Evolutionary conservation across 2,113 vertebrate genomes (phyloP).

Genomic region (Cavia porcellus): DNA sequence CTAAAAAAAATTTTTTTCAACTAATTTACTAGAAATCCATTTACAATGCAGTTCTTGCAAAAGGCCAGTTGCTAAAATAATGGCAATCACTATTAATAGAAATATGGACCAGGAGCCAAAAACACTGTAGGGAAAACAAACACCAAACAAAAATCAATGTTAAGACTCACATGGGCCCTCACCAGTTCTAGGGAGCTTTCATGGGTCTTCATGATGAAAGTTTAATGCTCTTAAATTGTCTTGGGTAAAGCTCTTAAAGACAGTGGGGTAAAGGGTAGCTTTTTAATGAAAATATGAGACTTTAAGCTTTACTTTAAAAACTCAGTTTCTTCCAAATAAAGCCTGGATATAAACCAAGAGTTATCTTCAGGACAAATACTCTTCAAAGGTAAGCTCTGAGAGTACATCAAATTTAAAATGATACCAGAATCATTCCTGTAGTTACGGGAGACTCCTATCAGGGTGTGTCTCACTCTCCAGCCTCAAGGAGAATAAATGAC

Average conservation of each 20-base stretch:
- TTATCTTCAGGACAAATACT: constrained; percentile 14
- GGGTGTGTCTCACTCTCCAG: constrained; percentile 47
- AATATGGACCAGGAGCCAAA: constrained; percentile 18
- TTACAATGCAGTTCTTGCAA: neutral
- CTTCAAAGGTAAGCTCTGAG: neutral
- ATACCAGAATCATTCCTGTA: neutral
- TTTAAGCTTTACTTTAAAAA: neutral
- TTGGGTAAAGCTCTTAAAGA: too few relatives aligned
- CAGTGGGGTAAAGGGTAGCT: neutral
- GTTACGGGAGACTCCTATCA: neutral
- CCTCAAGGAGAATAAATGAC: constrained; percentile 35
- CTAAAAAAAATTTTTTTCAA: neutral
- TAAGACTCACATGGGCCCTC: neutral
- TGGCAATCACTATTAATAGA: neutral
- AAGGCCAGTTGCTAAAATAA: constrained; percentile 26
- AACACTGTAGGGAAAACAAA: neutral
- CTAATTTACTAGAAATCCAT: neutral
- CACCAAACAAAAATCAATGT: neutral
- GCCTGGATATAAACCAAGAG: neutral
- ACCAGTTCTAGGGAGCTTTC: neutral
- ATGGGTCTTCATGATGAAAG: neutral
- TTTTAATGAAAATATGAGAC: neutral
- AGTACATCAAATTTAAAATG: neutral
- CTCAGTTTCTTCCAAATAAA: neutral
- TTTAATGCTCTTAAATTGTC: neutral